Base-by-base conservation (phyloP, 37 sponge, comb jelly and placozoan species). In the Cliona cf. orientalis region DNA sequence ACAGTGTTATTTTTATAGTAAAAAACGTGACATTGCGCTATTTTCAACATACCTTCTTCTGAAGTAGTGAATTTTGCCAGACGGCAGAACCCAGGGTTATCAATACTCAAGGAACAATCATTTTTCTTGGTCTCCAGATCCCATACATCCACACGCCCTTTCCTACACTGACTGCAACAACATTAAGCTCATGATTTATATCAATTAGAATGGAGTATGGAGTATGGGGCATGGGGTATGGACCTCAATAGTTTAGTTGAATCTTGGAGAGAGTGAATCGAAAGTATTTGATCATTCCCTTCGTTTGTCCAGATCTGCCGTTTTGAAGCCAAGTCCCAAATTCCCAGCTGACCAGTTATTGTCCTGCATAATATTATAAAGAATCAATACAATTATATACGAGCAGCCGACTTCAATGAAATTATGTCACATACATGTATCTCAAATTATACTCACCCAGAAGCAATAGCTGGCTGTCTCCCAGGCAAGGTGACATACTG, bases 31-130 rank as follows among this genome's bases (percentile, higher is more conserved):
- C 26, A 62, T 28, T 7, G 23, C 7, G 17, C 17, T 19, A 49
- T 49, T 49, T 19, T 49, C 11, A 36, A 49, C 67, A 19, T 66
- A 72, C 73, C 46, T 43, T 12, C 73, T 35, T 36, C 43, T 22
- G 70, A 56, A 53, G 59, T 37, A n/a, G 75, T 22, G 1, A 83
- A 41, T 64, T 61, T 70, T n/a, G n/a, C n/a, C n/a, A n/a, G n/a
- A n/a, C n/a, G n/a, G 44, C 84, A 83, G 66, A 83, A 83, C 32
- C 75, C 75, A 31, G 84, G 66, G 26, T 74, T 74, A 0, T 35
- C 55, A 55, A 83, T 74, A 42, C 25, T 34, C 25, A 73, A 36
- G 14, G 66, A 83, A 34, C 40, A 33, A 3, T 34, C 29, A 42
- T 69, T 56, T 19, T 40, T 37, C 57, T 66, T 35, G 4, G 39